Evolutionary conservation across 2,797 vertebrate genomes (phyloP), one percentile per base, ranked within the genome.

Genomic region (Enteromius radiatus): DNA sequence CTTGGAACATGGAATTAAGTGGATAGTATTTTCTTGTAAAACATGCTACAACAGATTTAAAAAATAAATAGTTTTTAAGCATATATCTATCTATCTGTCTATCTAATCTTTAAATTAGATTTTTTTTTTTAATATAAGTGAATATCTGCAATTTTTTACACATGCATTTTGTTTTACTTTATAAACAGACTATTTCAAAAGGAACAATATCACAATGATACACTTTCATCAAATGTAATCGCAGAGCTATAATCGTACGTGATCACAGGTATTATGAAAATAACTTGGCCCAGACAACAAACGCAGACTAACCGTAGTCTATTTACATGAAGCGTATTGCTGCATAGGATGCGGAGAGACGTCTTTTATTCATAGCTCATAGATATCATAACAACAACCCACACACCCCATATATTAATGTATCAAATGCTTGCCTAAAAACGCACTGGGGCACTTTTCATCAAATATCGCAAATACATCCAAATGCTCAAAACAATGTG

Each of bases 391-490:
- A 87, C 80, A 86, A 45, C 86, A 86, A 83, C 86, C 86, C 87
- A 88, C 87, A 87, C 86, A 78, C 63, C 33, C 68, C 82, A 68
- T 85, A 84, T 87, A 87, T 88, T 88, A 88, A 87, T 84, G 84
- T 84, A 85, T 84, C 80, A 82, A 81, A 82, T 81, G 76, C 73
- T 87, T 74, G 82, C 80, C 84, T 87, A 75, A 59, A 89, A 84
- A 89, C 82, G 84, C 86, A 83, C 85, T 36, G 64, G 80, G 73
- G 85, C 80, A 86, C 84, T 81, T 76, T 77, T 74, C 76, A 84
- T 83, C 82, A 76, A 84, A 79, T 81, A 87, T 63, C 65, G 21
- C 86, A 81, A 88, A 87, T 86, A 85, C 28, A 43, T 84, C 83
- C 54, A 73, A 89, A 86, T 83, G 75, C 67, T 68, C 78, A 81